Evolutionary conservation across 2,888 invertebrate genomes (phyloP).

Genomic region (Pocota personata): DNA sequence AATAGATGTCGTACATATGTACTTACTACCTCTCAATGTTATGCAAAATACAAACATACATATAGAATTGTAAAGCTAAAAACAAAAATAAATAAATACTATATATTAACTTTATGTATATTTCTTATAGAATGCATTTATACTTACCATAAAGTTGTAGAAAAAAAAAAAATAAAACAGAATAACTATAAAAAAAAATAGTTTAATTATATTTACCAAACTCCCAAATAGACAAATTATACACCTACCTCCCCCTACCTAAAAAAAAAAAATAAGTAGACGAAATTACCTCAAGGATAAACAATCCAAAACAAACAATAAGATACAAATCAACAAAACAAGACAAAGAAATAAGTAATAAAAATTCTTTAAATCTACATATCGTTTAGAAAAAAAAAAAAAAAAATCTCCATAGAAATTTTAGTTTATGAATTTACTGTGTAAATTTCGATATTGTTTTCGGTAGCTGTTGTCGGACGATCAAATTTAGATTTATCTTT

Average conservation of each 20-base stretch:
- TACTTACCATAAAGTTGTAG: neutral
- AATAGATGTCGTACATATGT: constrained; percentile 65
- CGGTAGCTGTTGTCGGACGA: neutral
- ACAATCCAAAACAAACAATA: constrained; percentile 37
- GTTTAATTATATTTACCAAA: constrained; percentile 67
- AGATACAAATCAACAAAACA: constrained; percentile 45
- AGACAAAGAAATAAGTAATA: constrained; percentile 11
- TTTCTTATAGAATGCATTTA: constrained; percentile 41
- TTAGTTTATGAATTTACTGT: constrained; percentile 11
- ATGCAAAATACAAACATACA: constrained; percentile 31
- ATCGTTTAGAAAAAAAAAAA: constrained; percentile 46
- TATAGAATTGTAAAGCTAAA: constrained; percentile 31
- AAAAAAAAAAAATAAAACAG: constrained; percentile 15
- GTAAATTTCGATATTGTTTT: constrained; percentile 1
- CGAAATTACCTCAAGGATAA: constrained; percentile 57
- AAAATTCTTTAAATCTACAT: constrained; percentile 40
- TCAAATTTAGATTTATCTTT: neutral
- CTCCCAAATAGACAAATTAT: constrained; percentile 55
- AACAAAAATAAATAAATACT: neutral
- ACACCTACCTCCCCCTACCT: constrained; percentile 17
- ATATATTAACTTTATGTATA: constrained; percentile 18
- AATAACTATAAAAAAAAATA: constrained; percentile 31
- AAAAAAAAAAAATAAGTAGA: constrained; percentile 16
- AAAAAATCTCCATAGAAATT: neutral
- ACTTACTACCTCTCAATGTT: constrained; percentile 67